Evolutionary conservation across 2,113 vertebrate species (phyloP).

Genomic region (Sinosuthora webbiana): DNA sequence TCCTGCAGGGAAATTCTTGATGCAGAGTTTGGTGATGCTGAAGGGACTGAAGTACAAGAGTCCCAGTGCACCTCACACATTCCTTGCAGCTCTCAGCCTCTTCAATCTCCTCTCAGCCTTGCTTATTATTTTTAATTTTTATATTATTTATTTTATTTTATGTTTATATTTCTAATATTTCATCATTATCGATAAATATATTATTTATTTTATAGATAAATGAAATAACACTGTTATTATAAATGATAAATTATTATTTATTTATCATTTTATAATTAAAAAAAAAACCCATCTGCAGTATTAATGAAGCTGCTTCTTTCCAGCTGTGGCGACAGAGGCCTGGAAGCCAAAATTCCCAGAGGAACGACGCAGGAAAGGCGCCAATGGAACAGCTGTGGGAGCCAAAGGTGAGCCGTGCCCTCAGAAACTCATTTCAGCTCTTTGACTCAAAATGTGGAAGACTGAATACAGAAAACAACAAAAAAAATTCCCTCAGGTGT

Average conservation of each 20-base stretch:
- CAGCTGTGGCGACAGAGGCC: slow-evolving; percentile 60
- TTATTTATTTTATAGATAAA: too few species aligned
- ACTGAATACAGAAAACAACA: not conserved
- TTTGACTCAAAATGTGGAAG: not conserved
- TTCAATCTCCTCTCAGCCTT: not conserved
- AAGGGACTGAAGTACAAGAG: not conserved
- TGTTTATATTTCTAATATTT: too few species aligned
- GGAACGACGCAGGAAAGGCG: slow-evolving; percentile 63
- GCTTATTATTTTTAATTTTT: not conserved
- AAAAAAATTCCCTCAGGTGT: not conserved
- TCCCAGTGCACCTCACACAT: not conserved
- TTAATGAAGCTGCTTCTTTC: not conserved
- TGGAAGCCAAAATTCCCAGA: slow-evolving; percentile 57
- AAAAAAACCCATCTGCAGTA: not conserved
- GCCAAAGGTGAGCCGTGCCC: slow-evolving; percentile 71
- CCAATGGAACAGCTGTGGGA: slow-evolving; percentile 71
- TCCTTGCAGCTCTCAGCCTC: not conserved
- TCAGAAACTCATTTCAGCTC: not conserved
- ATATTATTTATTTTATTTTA: too few species aligned
- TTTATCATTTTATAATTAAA: too few species aligned
- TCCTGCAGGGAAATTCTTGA: not conserved
- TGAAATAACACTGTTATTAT: too few species aligned
- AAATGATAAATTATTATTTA: too few species aligned
- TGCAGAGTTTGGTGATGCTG: not conserved
- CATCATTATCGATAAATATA: too few species aligned